A percentile compares a stretch with the other conserved stretches of the same genome.
Evolutionary conservation across 2,797 vertebrate species (phyloP).

Genomic region (Buceros bicornis): DNA sequence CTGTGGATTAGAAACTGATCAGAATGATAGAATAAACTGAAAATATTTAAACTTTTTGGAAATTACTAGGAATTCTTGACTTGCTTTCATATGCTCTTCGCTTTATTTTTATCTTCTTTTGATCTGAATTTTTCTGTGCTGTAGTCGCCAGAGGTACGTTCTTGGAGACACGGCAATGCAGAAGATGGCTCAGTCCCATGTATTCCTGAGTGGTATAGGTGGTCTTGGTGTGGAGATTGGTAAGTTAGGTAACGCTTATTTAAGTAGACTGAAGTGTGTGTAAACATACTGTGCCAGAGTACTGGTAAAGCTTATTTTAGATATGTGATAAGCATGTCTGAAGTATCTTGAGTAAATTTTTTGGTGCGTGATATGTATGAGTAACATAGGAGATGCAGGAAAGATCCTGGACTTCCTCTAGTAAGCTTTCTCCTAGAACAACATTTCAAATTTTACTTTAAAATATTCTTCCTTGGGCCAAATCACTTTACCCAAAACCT

Average conservation of each 20-base stretch:
- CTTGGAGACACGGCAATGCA: conserved; percentile 98
- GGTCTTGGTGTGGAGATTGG: conserved; percentile 96
- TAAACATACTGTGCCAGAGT: background rate
- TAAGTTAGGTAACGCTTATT: conserved; percentile 68
- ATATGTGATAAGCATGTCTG: background rate
- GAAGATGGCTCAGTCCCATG: conserved; percentile 96
- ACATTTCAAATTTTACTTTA: background rate
- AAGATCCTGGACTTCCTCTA: background rate
- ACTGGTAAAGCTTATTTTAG: background rate
- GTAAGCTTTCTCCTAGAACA: background rate
- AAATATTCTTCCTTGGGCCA: background rate
- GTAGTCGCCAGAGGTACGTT: conserved; percentile 96
- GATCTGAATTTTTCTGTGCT: conserved; percentile 6
- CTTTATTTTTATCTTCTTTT: background rate
- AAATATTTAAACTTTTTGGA: background rate
- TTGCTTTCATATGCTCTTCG: background rate
- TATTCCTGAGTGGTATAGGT: conserved; percentile 95
- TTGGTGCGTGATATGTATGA: accelerated
- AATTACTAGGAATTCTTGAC: background rate
- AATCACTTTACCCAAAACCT: background rate
- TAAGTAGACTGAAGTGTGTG: background rate
- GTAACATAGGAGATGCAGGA: background rate
- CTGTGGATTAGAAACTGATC: background rate
- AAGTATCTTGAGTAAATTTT: background rate
- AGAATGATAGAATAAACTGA: background rate